Percentiles rank a stretch among this genome's conserved stretches.
Evolutionary conservation across 2,113 vertebrate genomes (phyloP).

Genomic region (Chaenogobius annularis): DNA sequence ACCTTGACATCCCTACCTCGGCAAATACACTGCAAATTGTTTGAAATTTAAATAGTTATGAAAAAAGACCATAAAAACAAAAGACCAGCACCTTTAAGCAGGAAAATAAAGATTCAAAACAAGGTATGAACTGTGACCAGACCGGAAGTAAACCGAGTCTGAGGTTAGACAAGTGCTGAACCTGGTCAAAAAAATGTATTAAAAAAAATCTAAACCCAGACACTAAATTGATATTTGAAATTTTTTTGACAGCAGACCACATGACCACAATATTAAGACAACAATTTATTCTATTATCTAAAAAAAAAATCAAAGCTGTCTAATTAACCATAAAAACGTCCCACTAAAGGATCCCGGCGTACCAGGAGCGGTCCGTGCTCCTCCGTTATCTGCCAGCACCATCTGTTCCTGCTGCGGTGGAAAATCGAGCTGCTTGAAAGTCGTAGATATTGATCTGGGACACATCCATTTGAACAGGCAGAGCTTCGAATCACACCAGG

Average conservation of each 20-base stretch:
- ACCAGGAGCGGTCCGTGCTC: background rate
- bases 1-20: too few relatives aligned
- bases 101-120: background rate
- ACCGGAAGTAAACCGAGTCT: background rate
- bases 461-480: constrained; percentile 64
- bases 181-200: background rate
- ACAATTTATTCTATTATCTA: too few relatives aligned
- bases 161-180: background rate
- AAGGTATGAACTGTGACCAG: background rate
- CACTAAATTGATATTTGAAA: background rate
- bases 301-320: background rate
- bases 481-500: constrained; percentile 50
- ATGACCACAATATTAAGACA: too few relatives aligned
- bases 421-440: constrained; percentile 72
- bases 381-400: constrained; percentile 59
- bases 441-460: constrained; percentile 63
- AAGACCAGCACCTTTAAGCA: background rate
- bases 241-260: too few relatives aligned
- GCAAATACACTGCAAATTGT: too few relatives aligned
- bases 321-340: background rate
- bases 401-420: constrained; percentile 74
- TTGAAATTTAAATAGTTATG: too few relatives aligned
- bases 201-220: background rate
- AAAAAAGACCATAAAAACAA: background rate
- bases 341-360: background rate